Evolutionary conservation across 2,113 vertebrate species (phyloP).

Genomic region (Camelus bactrianus): DNA sequence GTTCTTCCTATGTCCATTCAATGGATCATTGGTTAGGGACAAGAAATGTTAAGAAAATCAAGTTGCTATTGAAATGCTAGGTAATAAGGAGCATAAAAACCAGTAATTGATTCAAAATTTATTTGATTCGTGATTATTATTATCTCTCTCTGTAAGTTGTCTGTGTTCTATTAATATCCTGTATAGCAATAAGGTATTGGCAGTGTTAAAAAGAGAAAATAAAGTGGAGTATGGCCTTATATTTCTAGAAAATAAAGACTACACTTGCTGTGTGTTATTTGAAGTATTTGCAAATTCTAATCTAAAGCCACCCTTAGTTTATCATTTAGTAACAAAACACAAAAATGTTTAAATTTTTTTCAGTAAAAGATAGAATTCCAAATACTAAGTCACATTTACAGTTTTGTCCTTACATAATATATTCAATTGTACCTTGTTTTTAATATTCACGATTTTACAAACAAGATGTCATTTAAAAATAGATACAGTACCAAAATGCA

Average conservation of each 20-base stretch:
- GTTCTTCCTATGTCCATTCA: background rate
- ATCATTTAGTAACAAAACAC: constrained; percentile 9
- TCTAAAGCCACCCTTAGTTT: background rate
- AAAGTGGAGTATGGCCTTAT: background rate
- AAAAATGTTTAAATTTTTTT: background rate
- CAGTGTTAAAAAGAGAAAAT: background rate
- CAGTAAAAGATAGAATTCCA: background rate
- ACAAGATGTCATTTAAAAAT: background rate
- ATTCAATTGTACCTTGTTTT: background rate
- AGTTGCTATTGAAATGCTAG: background rate
- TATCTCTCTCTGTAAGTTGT: background rate
- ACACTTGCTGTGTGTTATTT: background rate
- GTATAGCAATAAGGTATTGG: background rate
- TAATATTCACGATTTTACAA: constrained; percentile 8
- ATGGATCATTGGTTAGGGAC: background rate
- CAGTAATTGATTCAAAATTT: background rate
- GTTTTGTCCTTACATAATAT: background rate
- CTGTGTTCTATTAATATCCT: background rate
- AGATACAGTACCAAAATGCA: background rate
- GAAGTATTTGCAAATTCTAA: background rate
- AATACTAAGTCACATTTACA: background rate
- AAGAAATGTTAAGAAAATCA: constrained; percentile 23
- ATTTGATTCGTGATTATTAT: constrained; percentile 6
- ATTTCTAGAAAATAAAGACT: constrained; percentile 18
- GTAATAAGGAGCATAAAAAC: background rate